These are phyloP conservation scores for Seriola quinqueradiata DNA, from an alignment of 2,113 vertebrate genomes.

Conservation along the genomic window DNA sequence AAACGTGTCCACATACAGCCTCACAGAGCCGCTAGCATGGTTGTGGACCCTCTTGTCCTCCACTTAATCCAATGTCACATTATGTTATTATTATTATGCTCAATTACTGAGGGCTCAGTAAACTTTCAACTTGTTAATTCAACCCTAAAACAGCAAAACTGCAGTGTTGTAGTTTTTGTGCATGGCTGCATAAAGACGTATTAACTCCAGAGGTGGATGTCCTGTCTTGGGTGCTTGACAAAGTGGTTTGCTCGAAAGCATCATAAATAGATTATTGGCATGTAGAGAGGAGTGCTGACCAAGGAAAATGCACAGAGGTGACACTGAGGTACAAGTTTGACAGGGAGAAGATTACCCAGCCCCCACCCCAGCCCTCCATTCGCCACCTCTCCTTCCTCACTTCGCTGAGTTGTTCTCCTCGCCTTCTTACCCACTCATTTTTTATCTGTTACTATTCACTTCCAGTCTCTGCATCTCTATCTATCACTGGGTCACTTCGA, in stretches of 20 bases:
- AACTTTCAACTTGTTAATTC: neutral
- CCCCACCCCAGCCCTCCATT: neutral
- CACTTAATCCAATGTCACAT: neutral
- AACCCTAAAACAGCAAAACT: slow-evolving; percentile 20
- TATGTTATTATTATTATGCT: neutral
- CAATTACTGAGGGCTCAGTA: neutral
- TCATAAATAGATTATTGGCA: slow-evolving; percentile 73
- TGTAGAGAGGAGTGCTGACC: slow-evolving; percentile 68
- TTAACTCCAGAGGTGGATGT: slow-evolving; percentile 35
- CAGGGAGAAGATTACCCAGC: slow-evolving; percentile 48
- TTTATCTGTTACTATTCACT: slow-evolving; percentile 46
- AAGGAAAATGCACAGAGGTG: slow-evolving; percentile 62
- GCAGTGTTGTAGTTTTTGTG: slow-evolving; percentile 34
- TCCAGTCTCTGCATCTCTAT: slow-evolving; percentile 9
- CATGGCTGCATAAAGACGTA: slow-evolving; percentile 22
- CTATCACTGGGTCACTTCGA: neutral
- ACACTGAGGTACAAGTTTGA: slow-evolving; percentile 58
- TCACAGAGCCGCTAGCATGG: neutral
- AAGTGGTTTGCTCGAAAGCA: slow-evolving; percentile 52
- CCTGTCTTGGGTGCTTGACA: slow-evolving; percentile 39
- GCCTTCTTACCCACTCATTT: neutral
- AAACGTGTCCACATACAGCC: neutral
- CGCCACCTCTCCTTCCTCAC: neutral
- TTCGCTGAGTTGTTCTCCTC: neutral
- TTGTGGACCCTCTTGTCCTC: neutral